phyloP scores from a whole-genome alignment of 2,888 invertebrate genomes.

The Chaitophorus viminalis region DNA sequence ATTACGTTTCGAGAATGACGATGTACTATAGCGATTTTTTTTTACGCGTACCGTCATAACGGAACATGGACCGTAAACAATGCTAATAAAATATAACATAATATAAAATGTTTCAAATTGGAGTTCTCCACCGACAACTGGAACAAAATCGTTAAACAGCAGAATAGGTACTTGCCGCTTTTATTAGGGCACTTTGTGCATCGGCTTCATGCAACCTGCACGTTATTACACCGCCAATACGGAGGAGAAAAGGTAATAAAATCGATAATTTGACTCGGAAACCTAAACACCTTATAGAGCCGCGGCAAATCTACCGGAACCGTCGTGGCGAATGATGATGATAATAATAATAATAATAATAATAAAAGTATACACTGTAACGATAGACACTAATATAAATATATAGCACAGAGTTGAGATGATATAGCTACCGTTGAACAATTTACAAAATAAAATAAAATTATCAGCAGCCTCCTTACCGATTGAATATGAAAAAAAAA shows the following conservation, averaged over 20 bases:
- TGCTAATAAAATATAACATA: slow-evolving; percentile 15
- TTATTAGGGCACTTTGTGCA: slow-evolving; percentile 14
- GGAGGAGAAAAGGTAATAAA: slow-evolving; percentile 9
- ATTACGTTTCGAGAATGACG: slow-evolving; percentile 44
- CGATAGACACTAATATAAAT: background rate
- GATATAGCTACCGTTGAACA: background rate
- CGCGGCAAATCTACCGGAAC: slow-evolving; percentile 41
- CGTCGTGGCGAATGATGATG: slow-evolving; percentile 12
- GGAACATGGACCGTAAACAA: slow-evolving; percentile 53
- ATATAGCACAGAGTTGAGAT: background rate
- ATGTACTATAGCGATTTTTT: slow-evolving; percentile 27
- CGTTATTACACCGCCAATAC: background rate
- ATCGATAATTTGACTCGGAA: slow-evolving; percentile 26
- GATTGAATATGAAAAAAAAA: background rate
- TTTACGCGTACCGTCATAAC: slow-evolving; percentile 30
- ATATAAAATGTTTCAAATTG: background rate
- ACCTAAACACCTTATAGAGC: slow-evolving; percentile 1
- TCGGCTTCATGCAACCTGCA: too few species aligned
- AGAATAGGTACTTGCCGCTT: background rate
- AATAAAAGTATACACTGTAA: background rate
- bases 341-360: slow-evolving; percentile 11
- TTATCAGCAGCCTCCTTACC: background rate
- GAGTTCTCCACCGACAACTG: slow-evolving; percentile 32
- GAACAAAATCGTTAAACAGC: slow-evolving; percentile 56
- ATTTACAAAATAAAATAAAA: background rate